phyloP scores from a whole-genome alignment of 2,888 invertebrate species.

The Nesidiocoris tenuis region DNA sequence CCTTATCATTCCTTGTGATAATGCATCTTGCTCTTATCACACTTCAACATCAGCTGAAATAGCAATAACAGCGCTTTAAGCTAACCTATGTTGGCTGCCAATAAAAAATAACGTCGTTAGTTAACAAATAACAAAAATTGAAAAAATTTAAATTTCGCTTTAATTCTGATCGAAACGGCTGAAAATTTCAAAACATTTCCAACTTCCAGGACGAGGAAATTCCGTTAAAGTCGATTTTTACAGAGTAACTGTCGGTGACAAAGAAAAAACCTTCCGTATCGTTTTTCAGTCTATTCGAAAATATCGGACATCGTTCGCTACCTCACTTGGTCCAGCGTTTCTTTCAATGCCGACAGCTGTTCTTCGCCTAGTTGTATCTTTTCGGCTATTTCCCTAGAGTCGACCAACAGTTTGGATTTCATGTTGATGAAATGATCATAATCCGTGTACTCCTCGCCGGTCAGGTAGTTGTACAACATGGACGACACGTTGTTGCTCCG shows the following conservation, averaged over 20 bases:
- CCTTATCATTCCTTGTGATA: too few species aligned
- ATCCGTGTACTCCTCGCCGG: conserved; percentile 71
- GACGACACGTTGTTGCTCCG: conserved; percentile 70
- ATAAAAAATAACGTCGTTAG: too few species aligned
- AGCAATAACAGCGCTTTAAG: too few species aligned
- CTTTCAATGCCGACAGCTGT: conserved; percentile 70
- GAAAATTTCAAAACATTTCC: too few species aligned
- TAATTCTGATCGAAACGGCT: too few species aligned
- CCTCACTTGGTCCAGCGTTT: conserved; percentile 55
- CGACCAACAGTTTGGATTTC: conserved; percentile 82
- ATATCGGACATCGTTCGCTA: conserved; percentile 24
- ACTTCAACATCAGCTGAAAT: too few species aligned
- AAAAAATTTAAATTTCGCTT: too few species aligned
- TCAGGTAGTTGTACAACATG: conserved; percentile 70
- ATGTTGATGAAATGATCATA: conserved; percentile 82
- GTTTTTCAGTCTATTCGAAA: background rate
- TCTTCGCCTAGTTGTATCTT: conserved; percentile 80
- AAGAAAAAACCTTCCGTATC: conserved; percentile 2
- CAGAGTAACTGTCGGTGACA: background rate
- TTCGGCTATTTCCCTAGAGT: conserved; percentile 77
- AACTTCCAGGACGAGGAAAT: too few species aligned
- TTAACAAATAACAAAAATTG: too few species aligned
- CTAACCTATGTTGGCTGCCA: too few species aligned
- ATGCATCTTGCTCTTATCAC: too few species aligned
- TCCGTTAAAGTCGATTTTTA: too few species aligned